Conservation (phyloP, 2,113 vertebrate genomes). For the Apistogramma diplotaenia region DNA sequence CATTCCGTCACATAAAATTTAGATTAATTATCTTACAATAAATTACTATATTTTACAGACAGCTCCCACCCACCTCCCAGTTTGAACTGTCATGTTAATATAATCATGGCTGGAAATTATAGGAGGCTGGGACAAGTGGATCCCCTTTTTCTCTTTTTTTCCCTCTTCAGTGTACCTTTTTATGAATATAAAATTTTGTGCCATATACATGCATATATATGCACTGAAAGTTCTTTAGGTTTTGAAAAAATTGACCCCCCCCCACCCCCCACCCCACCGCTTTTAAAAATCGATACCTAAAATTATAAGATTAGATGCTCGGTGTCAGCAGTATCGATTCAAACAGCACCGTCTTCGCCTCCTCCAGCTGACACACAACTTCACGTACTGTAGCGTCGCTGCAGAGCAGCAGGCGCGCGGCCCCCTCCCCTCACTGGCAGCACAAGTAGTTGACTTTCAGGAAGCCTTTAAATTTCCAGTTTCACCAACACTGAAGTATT, state of each 20-base stretch:
- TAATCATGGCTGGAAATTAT: not conserved
- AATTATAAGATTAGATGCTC: not conserved
- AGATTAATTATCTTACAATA: not conserved
- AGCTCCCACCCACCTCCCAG: not conserved
- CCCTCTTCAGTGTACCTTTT: not conserved
- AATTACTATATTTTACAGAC: not conserved
- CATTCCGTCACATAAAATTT: not conserved
- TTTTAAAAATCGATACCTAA: not conserved
- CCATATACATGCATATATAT: not conserved
- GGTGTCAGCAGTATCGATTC: not conserved
- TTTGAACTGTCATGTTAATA: not conserved
- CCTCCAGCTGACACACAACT: not conserved
- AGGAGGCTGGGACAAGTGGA: not conserved
- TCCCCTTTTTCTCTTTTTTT: not conserved
- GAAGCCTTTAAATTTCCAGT: not conserved
- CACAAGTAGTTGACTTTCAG: not conserved
- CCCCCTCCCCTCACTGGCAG: not conserved
- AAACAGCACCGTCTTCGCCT: not conserved
- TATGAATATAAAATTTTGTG: not conserved
- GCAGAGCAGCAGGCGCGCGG: not conserved
- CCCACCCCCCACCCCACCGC: no score
- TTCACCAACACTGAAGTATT: not conserved
- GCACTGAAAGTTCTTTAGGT: not conserved
- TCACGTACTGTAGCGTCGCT: not conserved
- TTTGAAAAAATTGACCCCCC: no score